Evolutionary conservation across 1,140 invertebrate genomes (phyloP), one percentile per base, ranked within the genome.

Genomic region (Nautilus pompilius): DNA sequence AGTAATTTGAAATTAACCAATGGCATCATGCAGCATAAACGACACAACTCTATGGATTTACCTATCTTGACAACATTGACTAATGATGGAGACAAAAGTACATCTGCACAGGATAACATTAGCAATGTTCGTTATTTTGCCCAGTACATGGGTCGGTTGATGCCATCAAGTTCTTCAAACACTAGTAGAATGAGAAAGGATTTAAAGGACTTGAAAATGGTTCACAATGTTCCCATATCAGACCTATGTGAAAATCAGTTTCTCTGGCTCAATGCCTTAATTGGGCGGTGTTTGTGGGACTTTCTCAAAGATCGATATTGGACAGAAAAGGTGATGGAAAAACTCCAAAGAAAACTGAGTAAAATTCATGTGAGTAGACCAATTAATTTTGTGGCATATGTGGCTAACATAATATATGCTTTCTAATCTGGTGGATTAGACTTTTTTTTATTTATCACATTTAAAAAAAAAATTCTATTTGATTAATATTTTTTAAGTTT

Each of bases 301-400:
- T 87, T 90, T 69, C 83, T 94, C 32, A 87, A 88, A 58, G 86
- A 89, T 71, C 82, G 86, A 36, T 85, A 87, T 30, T 87, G 87
- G 78, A 87, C 78, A 13, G 85, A 86, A 33, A 80, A 83, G 69
- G 82, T 88, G 5, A 76, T 77, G 58, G 89, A 91, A 24, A 90
- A 90, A 71, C 88, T 96, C 73, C 92, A 95, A 80, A 89, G 88
- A 69, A 96, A 96, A 84, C 82, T 96, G 1, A 89, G 88, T 66
- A 90, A 91, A 61, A 92, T 96, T 70, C 91, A 90, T 82, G 88
- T 86, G 73, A 76, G 80, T 78, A 13, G 13, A 6, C 8, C 22
- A 29, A 30, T 26, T 30, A 58, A 53, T 48, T 63, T n/a, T 20
- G n/a, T n/a, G n/a, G n/a, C n/a, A n/a, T n/a, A n/a, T n/a, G n/a